phyloP scores from a whole-genome alignment of 2,113 vertebrate species.

The Labrus mixtus region DNA sequence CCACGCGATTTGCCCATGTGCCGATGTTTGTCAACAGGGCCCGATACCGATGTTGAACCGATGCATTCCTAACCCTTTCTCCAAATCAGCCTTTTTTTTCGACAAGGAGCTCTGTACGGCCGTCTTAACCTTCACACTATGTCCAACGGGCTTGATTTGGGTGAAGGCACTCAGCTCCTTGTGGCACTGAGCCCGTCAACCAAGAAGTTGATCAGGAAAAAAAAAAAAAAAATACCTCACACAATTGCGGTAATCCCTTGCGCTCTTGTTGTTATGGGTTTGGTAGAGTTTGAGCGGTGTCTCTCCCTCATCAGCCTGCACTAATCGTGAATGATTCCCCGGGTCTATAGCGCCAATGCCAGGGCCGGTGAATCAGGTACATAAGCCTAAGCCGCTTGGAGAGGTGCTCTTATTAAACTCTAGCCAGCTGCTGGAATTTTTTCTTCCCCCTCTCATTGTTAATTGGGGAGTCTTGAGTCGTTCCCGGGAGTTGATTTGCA shows the following conservation, averaged over 20 bases:
- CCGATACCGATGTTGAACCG: no score
- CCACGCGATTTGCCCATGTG: no score
- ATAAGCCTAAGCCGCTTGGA: constrained; percentile 84
- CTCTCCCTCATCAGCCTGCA: constrained; percentile 59
- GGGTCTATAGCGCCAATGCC: constrained; percentile 74
- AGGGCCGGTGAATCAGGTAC: constrained; percentile 82
- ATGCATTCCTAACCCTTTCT: no score
- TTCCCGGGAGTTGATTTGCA: constrained; percentile 84
- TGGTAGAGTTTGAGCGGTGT: constrained; percentile 62
- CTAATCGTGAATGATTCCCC: constrained; percentile 80
- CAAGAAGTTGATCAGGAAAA: constrained; percentile 76
- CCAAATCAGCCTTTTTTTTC: constrained; percentile 28
- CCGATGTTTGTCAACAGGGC: no score
- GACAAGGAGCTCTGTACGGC: constrained; percentile 16
- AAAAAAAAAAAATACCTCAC: constrained; percentile 79
- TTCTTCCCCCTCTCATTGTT: constrained; percentile 82
- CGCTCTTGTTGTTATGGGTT: constrained; percentile 63
- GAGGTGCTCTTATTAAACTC: constrained; percentile 83
- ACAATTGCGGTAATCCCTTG: constrained; percentile 78
- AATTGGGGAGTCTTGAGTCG: constrained; percentile 82
- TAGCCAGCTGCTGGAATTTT: constrained; percentile 83
- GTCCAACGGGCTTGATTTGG: constrained; percentile 55
- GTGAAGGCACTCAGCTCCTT: constrained; percentile 41
- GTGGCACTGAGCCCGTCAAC: constrained; percentile 61
- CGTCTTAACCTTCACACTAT: constrained; percentile 67